A percentile compares a stretch with the other conserved stretches of the same genome.
Evolutionary conservation across 2,888 invertebrate species (phyloP).

Genomic region (Chromoteleia sp.): DNA sequence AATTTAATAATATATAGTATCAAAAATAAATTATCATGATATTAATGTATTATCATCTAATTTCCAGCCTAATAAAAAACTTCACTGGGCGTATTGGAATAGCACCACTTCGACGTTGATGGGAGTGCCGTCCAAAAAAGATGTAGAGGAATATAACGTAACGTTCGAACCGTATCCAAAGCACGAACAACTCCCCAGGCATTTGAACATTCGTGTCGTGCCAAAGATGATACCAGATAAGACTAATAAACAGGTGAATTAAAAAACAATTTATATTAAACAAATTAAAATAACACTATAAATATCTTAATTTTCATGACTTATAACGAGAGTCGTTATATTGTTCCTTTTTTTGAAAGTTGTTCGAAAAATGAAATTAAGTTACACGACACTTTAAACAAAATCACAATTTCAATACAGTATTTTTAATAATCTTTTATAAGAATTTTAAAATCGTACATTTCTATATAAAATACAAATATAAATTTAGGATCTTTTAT

Average conservation of each 20-base stretch:
- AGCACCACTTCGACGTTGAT: conserved; percentile 31
- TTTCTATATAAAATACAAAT: too few relatives aligned
- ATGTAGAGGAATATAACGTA: conserved; percentile 48
- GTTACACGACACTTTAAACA: too few relatives aligned
- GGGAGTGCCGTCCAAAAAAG: conserved; percentile 60
- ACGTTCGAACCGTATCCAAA: conserved; percentile 47
- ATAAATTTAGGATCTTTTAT: neutral
- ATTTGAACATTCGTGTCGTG: conserved; percentile 46
- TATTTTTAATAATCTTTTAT: too few relatives aligned
- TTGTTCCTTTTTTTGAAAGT: too few relatives aligned
- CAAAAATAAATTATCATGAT: too few relatives aligned
- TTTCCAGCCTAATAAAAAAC: conserved; percentile 39
- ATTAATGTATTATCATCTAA: neutral
- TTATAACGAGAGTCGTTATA: too few relatives aligned
- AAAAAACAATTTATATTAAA: conserved; percentile 13
- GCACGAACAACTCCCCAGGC: conserved; percentile 23
- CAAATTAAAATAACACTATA: too few relatives aligned
- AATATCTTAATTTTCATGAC: too few relatives aligned
- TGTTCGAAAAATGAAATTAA: too few relatives aligned
- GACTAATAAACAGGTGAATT: conserved; percentile 46
- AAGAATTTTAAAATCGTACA: too few relatives aligned
- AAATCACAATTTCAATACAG: too few relatives aligned
- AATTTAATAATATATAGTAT: too few relatives aligned
- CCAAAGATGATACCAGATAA: conserved; percentile 44
- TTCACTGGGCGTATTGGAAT: conserved; percentile 41